Evolutionary conservation across 2,113 vertebrate species (phyloP).

Genomic region (Sapajus apella): DNA sequence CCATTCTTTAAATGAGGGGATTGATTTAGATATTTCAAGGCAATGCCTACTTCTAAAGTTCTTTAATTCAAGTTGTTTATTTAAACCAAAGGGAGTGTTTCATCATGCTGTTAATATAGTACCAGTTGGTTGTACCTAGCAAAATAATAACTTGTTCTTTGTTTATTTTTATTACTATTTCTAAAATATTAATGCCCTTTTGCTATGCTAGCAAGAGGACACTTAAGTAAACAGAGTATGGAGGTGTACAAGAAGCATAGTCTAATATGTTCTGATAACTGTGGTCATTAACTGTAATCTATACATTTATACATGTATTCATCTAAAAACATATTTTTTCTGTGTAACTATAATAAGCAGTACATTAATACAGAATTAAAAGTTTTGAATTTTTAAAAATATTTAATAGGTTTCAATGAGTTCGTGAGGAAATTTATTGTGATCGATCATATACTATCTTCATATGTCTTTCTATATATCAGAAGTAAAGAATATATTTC

Average conservation of each 20-base stretch:
- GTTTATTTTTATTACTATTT: background rate
- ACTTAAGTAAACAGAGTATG: background rate
- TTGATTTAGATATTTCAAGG: background rate
- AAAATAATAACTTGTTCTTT: background rate
- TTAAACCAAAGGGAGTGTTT: conserved; percentile 13
- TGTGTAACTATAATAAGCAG: background rate
- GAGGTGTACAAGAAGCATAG: background rate
- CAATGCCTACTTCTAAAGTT: background rate
- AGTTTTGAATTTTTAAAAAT: background rate
- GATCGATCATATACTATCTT: background rate
- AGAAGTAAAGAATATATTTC: background rate
- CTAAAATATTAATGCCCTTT: background rate
- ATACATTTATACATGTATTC: background rate
- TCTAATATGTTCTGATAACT: background rate
- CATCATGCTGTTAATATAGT: background rate
- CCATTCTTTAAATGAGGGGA: background rate
- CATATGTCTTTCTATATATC: background rate
- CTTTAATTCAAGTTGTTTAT: background rate
- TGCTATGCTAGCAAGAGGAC: background rate
- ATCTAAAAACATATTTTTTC: background rate
- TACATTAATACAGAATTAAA: background rate
- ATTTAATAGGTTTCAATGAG: background rate
- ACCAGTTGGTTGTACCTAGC: background rate
- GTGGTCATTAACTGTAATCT: background rate
- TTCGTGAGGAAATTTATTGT: background rate